These are phyloP conservation scores for Coluber constrictor DNA, from an alignment of 2,797 vertebrate genomes.

Conservation along the genomic window DNA sequence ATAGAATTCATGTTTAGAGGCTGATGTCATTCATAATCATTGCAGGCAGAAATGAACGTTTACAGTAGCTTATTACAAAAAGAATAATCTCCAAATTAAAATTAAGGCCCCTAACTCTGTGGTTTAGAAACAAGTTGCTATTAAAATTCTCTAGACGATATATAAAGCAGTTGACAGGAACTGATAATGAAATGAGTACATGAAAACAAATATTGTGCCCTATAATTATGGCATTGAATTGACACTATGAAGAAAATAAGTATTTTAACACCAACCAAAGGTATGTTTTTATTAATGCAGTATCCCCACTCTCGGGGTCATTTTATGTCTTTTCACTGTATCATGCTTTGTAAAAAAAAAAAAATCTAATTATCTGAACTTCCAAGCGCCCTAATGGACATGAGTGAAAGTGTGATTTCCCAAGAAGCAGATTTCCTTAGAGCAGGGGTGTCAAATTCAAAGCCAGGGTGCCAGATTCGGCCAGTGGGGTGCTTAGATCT, in stretches of 20 bases:
- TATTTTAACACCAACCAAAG: background rate
- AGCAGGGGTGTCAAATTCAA: too few species aligned
- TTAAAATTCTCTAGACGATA: constrained; percentile 27
- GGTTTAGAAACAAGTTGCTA: constrained; percentile 3
- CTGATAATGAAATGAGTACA: constrained; percentile 3
- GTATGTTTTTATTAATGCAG: constrained; percentile 1
- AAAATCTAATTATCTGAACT: background rate
- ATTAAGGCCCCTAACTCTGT: constrained; percentile 1
- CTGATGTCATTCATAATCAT: constrained; percentile 48
- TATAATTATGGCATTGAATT: constrained; percentile 10
- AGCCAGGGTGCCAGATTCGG: too few species aligned
- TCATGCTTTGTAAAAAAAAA: background rate
- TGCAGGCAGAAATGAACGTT: background rate
- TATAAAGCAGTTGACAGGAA: background rate
- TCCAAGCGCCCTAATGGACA: background rate
- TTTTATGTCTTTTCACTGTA: background rate
- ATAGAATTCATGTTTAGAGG: constrained; percentile 45
- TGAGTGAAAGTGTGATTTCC: background rate
- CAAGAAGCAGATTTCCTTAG: background rate
- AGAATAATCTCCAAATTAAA: constrained; percentile 24
- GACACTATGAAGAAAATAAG: background rate
- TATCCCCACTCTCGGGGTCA: fast-evolving
- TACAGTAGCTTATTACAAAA: constrained; percentile 15
- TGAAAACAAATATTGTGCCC: background rate
- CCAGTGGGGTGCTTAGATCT: too few species aligned